Evolutionary conservation across 2,797 vertebrate species (phyloP).

Genomic region (Botia almorhae): DNA sequence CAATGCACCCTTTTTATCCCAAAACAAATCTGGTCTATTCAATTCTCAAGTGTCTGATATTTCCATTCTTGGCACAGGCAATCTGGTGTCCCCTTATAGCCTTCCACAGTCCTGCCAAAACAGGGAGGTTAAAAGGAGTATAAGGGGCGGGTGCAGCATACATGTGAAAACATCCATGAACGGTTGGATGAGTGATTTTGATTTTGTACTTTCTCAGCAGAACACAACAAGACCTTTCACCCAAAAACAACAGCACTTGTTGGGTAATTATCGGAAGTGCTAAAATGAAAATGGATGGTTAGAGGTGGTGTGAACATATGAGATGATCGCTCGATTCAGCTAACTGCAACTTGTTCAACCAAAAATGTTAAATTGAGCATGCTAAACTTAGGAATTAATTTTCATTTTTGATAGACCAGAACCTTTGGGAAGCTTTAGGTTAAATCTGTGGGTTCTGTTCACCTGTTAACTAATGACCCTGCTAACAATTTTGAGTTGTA

Average conservation of each 20-base stretch:
- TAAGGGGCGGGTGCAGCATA: constrained; percentile 12
- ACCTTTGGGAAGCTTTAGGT: neutral
- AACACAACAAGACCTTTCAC: constrained; percentile 27
- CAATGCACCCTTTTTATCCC: constrained; percentile 40
- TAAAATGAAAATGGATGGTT: neutral
- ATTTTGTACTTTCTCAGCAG: constrained; percentile 50
- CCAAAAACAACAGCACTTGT: constrained; percentile 56
- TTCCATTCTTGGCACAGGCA: constrained; percentile 40
- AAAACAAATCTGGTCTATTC: constrained; percentile 44
- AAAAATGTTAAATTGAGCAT: neutral
- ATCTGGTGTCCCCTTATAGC: constrained; percentile 41
- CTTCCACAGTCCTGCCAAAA: constrained; percentile 44
- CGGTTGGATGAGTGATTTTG: constrained; percentile 51
- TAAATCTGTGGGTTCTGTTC: neutral
- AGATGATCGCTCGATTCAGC: neutral
- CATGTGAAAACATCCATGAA: constrained; percentile 53
- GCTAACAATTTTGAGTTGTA: too few species aligned
- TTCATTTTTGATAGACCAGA: neutral
- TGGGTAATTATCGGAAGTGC: constrained; percentile 11
- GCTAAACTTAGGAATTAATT: neutral
- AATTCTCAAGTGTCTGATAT: constrained; percentile 44
- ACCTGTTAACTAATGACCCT: neutral
- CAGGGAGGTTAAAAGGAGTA: constrained; percentile 30
- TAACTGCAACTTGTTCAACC: neutral
- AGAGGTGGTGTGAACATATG: neutral